Base-by-base conservation (phyloP, 2,113 vertebrate species). In the Brachirus orientalis region DNA sequence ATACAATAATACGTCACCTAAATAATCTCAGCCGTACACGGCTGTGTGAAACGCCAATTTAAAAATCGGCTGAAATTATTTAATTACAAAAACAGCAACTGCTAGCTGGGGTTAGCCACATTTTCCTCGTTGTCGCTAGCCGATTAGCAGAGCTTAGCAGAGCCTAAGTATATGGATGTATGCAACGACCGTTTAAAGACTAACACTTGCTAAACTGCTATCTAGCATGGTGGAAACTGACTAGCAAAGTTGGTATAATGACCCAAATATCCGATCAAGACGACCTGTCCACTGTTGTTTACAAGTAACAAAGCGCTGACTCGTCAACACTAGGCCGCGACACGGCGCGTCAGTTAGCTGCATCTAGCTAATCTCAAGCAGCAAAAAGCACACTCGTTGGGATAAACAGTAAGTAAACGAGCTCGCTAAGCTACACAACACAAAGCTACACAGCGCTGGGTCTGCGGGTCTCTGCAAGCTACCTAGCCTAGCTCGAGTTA, bases 271-370 rank as follows among this genome's bases (percentile, higher is more conserved):
- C 11, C 3, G 10, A 18, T n/a, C n/a, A 16, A 14, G n/a, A 12
- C 5, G 3, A 0, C 2, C 3, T 12, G 19, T 19, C 17, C 33
- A 10, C 45, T 67, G 66, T 69, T 84, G 83, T 90, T 91, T 91
- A 91, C 84, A 90, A 90, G 89, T 71, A 77, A 65, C 75, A 47
- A 65, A 78, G 66, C 80, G 65, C 63, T 67, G 77, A 79, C 74
- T 84, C 72, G 89, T 87, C 71, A 68, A 78, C 50, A 66, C 66
- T 64, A 89, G 90, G 90, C 90, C 90, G 77, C 61, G 58, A 75
- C 79, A 50, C 74, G 82, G 57, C 78, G 79, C 43, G 64, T 64
- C 71, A 68, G 38, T 61, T 72, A 79, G 75, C 80, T 45, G 10
- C 41, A 1, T 22, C 16, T 69, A 73, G 60, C 68, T 65, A 46